phyloP scores from a whole-genome alignment of 2,888 invertebrate species.

The Dicranocentrus wangi region DNA sequence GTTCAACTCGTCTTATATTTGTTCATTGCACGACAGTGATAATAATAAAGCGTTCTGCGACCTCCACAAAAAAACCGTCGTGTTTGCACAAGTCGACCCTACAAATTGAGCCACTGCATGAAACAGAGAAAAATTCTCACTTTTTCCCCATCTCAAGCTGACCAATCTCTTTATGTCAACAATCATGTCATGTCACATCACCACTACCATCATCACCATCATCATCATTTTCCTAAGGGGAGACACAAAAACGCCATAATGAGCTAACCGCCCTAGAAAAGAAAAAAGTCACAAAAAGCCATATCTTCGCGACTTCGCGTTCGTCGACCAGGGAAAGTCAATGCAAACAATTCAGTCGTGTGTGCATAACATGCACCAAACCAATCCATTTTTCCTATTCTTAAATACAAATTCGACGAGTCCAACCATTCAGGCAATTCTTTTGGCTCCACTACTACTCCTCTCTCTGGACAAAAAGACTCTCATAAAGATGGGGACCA shows the following conservation, averaged over 20 bases:
- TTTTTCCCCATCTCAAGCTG: conserved; percentile 24
- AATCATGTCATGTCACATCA: conserved; percentile 11
- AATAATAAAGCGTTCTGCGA: conserved; percentile 16
- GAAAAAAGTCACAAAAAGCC: conserved; percentile 7
- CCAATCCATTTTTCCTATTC: too few species aligned
- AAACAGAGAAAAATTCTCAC: background rate
- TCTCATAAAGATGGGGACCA: conserved; percentile 18
- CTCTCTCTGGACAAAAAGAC: background rate
- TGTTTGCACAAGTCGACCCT: conserved; percentile 41
- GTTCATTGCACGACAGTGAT: too few species aligned
- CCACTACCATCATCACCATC: background rate
- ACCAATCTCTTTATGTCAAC: conserved; percentile 46
- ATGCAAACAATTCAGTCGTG: too few species aligned
- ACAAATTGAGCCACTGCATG: conserved; percentile 50
- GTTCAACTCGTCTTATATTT: too few species aligned
- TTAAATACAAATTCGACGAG: too few species aligned
- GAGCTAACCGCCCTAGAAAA: conserved; percentile 13
- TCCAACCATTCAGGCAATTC: conserved; percentile 7
- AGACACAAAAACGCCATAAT: conserved; percentile 39
- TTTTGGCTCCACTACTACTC: background rate
- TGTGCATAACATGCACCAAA: too few species aligned
- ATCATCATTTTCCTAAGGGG: background rate
- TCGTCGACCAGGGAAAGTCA: too few species aligned
- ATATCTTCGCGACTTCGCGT: too few species aligned
- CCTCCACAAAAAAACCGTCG: conserved; percentile 14